Evolutionary conservation across 2,113 vertebrate genomes (phyloP), one percentile per base, ranked within the genome.

Genomic region (Cnemophilus loriae): DNA sequence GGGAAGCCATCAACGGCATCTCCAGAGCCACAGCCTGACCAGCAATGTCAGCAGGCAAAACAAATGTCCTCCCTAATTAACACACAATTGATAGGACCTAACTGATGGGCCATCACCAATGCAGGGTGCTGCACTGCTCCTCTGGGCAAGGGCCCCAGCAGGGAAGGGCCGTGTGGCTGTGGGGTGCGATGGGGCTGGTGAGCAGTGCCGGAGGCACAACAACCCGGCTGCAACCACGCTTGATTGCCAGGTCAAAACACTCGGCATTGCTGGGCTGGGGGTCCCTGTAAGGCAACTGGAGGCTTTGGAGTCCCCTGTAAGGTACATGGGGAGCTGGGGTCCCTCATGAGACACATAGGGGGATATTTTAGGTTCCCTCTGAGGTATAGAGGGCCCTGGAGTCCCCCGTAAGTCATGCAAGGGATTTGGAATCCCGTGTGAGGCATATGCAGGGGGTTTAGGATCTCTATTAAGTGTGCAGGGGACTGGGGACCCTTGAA

Each of bases 221-320:
- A 56, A 16, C 22, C 42, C 8, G 4, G 22, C 52, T 27, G 22
- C 52, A 81, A 39, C 16, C 18, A 39, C 8, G 1, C 13, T 33
- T 13, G 8, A 14, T 68, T 57, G 47, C 21, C 28, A 33, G 27
- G 10, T 39, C 10, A 33, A 39, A 57, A 33, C 27, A 22, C 18
- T 68, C 1, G 1, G 13, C 1, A 0, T 27, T 21, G 42, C n/a
- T 33, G 10, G 17, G 28, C 23, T 68, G 22, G 23, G 11, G n/a
- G 9, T 59, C 30, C 28, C 53, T 0, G 0, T 41, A 49, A 28
- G 23, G 28, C 53, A 41, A 6, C 1, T 59, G 18, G 22, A 18
- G 5, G 30, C 42, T 33, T 28, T 57, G n/a, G 53, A 68, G 42
- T 27, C 22, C 17, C 23, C 7, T 5, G 10, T 47, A 17, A 68